Conservation (phyloP, 2,113 vertebrate species). For the Phaethon lepturus region DNA sequence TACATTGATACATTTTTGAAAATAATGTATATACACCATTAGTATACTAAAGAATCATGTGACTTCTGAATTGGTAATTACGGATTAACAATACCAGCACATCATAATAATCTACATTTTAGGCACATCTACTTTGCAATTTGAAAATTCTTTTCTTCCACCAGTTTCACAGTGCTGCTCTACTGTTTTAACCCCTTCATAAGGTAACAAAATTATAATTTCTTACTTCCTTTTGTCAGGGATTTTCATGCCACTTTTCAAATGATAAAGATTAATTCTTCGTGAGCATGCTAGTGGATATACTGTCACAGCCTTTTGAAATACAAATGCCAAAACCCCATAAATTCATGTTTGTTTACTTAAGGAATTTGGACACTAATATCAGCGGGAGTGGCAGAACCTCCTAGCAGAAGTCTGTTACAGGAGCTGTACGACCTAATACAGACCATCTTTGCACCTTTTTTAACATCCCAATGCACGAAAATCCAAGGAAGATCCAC, state of each 20-base stretch:
- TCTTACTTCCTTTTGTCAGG: neutral
- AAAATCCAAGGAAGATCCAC: neutral
- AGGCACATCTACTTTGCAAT: neutral
- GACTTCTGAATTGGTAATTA: neutral
- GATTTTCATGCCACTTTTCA: neutral
- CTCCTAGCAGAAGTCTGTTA: neutral
- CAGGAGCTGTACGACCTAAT: neutral
- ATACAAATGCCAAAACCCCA: neutral
- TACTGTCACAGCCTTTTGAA: neutral
- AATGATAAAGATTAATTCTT: neutral
- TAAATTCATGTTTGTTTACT: neutral
- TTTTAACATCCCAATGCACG: neutral
- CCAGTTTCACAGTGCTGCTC: neutral
- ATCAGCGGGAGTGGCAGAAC: neutral
- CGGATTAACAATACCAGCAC: neutral
- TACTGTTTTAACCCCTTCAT: neutral
- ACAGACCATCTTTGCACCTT: neutral
- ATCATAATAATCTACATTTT: neutral
- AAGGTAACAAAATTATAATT: neutral
- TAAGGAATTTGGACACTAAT: neutral
- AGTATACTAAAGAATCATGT: neutral
- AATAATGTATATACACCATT: neutral
- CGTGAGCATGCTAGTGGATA: neutral
- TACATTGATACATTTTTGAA: neutral
- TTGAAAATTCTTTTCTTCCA: neutral